Percentiles rank a stretch among this genome's conserved stretches.
phyloP scores from a whole-genome alignment of 2,888 invertebrate genomes.

The Fragum whitleyi region DNA sequence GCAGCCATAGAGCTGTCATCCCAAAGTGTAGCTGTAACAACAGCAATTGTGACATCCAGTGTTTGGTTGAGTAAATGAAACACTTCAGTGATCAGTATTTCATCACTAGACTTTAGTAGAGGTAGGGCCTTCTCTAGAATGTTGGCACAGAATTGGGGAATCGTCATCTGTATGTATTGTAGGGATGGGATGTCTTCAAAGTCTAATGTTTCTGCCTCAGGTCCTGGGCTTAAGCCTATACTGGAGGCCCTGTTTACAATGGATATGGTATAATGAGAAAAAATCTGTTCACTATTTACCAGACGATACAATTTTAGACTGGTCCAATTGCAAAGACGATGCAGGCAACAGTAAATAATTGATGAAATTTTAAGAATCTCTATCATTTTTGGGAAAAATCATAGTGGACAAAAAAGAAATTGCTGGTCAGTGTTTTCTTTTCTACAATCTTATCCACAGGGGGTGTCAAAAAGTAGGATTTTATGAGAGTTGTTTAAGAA shows the following conservation, averaged over 20 bases:
- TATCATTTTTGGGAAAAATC: constrained; percentile 6
- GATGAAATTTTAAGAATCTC: no score
- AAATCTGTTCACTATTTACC: no score
- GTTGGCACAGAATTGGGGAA: constrained; percentile 81
- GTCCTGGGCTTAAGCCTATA: constrained; percentile 69
- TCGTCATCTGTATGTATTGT: constrained; percentile 81
- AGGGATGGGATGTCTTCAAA: constrained; percentile 78
- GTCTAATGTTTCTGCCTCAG: constrained; percentile 74
- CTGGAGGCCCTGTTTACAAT: constrained; percentile 54
- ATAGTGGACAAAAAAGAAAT: constrained; percentile 2
- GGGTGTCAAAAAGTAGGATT: no score
- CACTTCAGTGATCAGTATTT: constrained; percentile 67
- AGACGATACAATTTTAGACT: no score
- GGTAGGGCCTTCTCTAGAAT: constrained; percentile 78
- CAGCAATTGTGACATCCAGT: constrained; percentile 67
- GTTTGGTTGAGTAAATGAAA: constrained; percentile 74
- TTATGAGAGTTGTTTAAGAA: no score
- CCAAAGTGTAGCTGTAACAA: constrained; percentile 77
- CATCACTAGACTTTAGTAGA: constrained; percentile 72
- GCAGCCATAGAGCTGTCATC: constrained; percentile 78
- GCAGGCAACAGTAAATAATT: no score
- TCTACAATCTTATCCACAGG: no score
- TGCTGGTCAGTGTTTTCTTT: no score
- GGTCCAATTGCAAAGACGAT: no score
- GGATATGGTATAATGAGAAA: neutral